Evolutionary conservation across 2,797 vertebrate species (phyloP), one percentile per base, ranked within the genome.

Genomic region (Lepus townsendii): DNA sequence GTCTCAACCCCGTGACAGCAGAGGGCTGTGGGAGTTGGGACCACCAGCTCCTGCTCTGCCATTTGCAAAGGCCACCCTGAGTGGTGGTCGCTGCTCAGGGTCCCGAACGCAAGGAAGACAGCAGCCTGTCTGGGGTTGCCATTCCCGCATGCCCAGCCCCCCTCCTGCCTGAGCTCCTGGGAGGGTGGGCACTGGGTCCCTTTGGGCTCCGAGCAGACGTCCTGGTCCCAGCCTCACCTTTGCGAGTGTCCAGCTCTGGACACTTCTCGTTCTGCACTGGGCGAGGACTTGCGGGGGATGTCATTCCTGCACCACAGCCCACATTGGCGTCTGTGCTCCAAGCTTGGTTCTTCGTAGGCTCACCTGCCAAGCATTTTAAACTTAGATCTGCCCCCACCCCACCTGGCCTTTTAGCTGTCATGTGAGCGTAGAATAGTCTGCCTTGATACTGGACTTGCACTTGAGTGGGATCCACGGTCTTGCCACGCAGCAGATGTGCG

Each of bases 361-460:
- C n/a, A 22, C 42, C 35, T 17, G 26, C n/a, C 75, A 2, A 75
- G 47, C 66, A 72, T 63, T 8, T 75, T 24, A 65, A 82, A 88
- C 52, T 66, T 24, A 71, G 50, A 42, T 87, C 73, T 22, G 26
- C 32, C 38, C 27, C 63, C 54, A 54, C 35, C 30, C 68, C 69
- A 85, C 52, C 20, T 75, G 65, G 42, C 83, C 32, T 71, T 83
- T 54, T 69, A 63, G 88, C 50, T 65, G 0, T 65, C 38, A 38
- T 26, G 20, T 4, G 26, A 91, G 9, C 30, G 80, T 85, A 52
- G 62, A 42, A 32, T 62, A 57, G 57, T 77, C 78, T 65, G 13
- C 77, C 73, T 77, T 91, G 88, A 65, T 14, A 20, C 35, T 86
- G 68, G 90, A 65, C 62, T 94, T 95, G 26, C 30, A 63, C 76